These are phyloP conservation scores for Metaphire vulgaris DNA, from an alignment of 1,140 invertebrate species.

Conservation along the genomic window DNA sequence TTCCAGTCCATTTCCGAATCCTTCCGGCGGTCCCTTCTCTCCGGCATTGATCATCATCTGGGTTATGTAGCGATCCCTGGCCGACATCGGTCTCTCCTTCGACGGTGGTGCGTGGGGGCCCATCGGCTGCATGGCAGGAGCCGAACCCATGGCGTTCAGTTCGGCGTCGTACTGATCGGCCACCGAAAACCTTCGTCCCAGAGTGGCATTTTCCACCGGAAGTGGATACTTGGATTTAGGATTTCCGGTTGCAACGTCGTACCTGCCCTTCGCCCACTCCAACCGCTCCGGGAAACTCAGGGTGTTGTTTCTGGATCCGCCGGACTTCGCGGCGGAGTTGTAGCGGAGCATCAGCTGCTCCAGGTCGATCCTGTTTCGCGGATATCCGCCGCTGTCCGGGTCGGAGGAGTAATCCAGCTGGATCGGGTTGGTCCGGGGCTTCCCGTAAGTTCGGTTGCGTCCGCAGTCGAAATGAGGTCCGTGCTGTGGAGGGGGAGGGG, in stretches of 20 bases:
- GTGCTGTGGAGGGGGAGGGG: too few species aligned
- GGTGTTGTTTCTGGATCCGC: background rate
- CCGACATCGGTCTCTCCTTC: constrained; percentile 35
- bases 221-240: background rate
- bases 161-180: background rate
- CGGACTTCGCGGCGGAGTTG: background rate
- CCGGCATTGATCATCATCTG: constrained; percentile 44
- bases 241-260: background rate
- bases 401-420: background rate
- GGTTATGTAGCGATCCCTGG: constrained; percentile 47
- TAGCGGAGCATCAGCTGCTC: background rate
- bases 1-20: constrained; percentile 35
- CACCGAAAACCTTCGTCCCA: constrained; percentile 10
- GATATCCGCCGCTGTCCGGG: background rate
- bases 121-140: constrained; percentile 32
- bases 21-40: constrained; percentile 32
- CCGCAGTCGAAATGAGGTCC: background rate
- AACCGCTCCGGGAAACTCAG: background rate
- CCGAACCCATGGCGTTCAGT: background rate
- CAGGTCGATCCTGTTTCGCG: background rate
- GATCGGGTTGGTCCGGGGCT: background rate
- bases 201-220: constrained; percentile 17
- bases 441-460: background rate
- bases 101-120: constrained; percentile 31
- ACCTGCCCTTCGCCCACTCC: background rate